These are phyloP conservation scores for Aphrophora alni DNA, from an alignment of 2,888 invertebrate species.

Conservation along the genomic window DNA sequence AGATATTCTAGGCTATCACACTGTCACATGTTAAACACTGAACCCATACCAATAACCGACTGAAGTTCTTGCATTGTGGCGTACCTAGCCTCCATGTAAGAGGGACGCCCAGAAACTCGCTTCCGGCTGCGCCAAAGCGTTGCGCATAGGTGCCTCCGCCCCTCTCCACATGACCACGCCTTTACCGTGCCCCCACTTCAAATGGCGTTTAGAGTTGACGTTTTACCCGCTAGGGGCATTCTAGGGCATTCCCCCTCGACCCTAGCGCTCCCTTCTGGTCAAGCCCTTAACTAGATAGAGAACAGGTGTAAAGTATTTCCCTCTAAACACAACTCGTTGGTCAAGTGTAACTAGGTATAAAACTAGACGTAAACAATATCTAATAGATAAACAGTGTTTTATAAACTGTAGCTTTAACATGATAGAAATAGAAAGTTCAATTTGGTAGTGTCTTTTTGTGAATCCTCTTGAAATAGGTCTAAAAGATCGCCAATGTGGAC, in stretches of 20 bases:
- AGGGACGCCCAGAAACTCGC: conserved; percentile 13
- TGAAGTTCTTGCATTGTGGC: background rate
- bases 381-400: too few species aligned
- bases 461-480: too few species aligned
- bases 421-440: too few species aligned
- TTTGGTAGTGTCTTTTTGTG: too few species aligned
- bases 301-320: conserved; percentile 27
- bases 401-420: too few species aligned
- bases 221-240: conserved; percentile 34
- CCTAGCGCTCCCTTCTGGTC: conserved; percentile 25
- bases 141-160: conserved; percentile 23
- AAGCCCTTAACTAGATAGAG: conserved; percentile 31
- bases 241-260: conserved; percentile 30
- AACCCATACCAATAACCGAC: background rate
- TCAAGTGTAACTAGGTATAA: background rate
- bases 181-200: background rate
- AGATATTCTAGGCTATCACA: background rate
- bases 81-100: conserved; percentile 12
- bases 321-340: background rate
- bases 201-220: conserved; percentile 23
- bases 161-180: conserved; percentile 29
- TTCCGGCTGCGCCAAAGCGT: conserved; percentile 28
- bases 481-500: too few species aligned
- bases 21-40: conserved; percentile 15
- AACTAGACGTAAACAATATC: too few species aligned